A percentile compares a stretch with the other conserved stretches of the same genome.
phyloP scores from a whole-genome alignment of 2,888 invertebrate genomes.

The Cybosia mesomella region DNA sequence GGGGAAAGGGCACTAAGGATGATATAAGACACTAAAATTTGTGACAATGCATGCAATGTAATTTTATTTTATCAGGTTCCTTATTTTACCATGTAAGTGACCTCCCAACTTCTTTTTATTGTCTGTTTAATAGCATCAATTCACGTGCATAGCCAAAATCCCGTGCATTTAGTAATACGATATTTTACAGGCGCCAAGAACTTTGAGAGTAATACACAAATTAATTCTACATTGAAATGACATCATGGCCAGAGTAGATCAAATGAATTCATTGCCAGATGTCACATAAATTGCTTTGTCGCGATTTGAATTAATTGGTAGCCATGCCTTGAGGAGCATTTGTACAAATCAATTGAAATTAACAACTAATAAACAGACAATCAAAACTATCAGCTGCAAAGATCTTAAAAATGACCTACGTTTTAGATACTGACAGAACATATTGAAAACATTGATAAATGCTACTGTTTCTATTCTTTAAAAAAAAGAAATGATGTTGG shows the following conservation, averaged over 20 bases:
- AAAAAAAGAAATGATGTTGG: too few species aligned
- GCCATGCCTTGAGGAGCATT: background rate
- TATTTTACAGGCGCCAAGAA: background rate
- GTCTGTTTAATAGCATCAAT: too few species aligned
- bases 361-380: background rate
- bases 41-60: too few species aligned
- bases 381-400: background rate
- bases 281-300: constrained; percentile 10
- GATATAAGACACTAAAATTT: too few species aligned
- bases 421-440: too few species aligned
- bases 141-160: background rate
- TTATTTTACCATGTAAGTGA: too few species aligned
- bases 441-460: too few species aligned
- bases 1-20: too few species aligned
- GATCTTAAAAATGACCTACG: background rate
- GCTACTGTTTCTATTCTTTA: too few species aligned
- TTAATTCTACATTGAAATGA: background rate
- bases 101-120: too few species aligned
- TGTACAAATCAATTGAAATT: constrained; percentile 1
- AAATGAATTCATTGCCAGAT: constrained; percentile 8
- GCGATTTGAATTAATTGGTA: constrained; percentile 6
- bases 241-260: constrained; percentile 8
- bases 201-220: background rate
- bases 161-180: background rate
- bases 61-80: too few species aligned